Evolutionary conservation across 2,797 vertebrate species (phyloP).

Genomic region (Zonotrichia albicollis): DNA sequence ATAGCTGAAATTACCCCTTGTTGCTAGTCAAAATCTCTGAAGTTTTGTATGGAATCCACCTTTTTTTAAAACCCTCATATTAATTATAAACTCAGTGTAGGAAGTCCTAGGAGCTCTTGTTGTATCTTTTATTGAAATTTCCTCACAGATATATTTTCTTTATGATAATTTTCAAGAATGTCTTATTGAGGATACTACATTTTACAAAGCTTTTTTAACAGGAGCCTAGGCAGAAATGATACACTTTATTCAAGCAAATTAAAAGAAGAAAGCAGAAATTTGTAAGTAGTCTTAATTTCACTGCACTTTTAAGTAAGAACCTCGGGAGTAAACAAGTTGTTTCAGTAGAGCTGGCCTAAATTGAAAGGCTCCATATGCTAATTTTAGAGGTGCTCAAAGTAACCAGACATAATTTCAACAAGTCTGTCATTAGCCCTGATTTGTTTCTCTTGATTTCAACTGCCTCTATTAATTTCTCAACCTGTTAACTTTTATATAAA

Average conservation of each 20-base stretch:
- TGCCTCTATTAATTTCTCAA: background rate
- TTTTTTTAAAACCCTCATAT: background rate
- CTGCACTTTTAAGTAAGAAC: background rate
- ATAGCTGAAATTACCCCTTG: background rate
- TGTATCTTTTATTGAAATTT: slow-evolving; percentile 3
- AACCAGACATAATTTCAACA: background rate
- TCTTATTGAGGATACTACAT: background rate
- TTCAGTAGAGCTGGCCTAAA: background rate
- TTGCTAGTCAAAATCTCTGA: background rate
- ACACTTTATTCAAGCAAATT: background rate
- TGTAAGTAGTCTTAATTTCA: slow-evolving; percentile 3
- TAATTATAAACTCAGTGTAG: background rate
- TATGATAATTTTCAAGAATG: background rate
- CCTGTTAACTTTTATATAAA: background rate
- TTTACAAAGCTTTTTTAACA: background rate
- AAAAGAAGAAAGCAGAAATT: slow-evolving; percentile 14
- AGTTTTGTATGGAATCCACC: background rate
- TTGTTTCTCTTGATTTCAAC: background rate
- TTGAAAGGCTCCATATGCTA: background rate
- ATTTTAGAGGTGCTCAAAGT: slow-evolving; percentile 5
- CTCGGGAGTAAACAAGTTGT: slow-evolving; percentile 10
- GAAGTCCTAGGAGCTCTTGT: background rate
- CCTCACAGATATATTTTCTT: background rate
- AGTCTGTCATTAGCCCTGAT: background rate
- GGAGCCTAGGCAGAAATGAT: background rate